Evolutionary conservation across 1,140 invertebrate genomes (phyloP), one percentile per base, ranked within the genome.

Genomic region (Sitobion miscanthi): DNA sequence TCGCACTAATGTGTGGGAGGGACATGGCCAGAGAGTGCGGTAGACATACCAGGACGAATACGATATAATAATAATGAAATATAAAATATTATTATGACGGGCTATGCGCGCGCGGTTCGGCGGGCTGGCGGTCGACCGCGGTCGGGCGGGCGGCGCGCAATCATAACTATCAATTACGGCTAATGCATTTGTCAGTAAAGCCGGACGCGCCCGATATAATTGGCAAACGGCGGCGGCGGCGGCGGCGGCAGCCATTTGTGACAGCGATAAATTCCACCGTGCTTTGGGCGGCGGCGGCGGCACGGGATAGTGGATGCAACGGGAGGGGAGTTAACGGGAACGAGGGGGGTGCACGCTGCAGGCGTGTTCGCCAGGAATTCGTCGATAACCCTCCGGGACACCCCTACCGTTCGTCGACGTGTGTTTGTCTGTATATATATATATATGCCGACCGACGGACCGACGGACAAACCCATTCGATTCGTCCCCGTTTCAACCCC

Each of bases 151-250:
- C 83, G 83, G 83, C 86, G 87, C 49, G 91, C 91, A 92, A 92
- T 92, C 91, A 92, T 92, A 92, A 92, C 91, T 92, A 92, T 92
- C 91, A 92, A 92, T 92, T 92, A 92, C 77, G 47, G 91, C 91
- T 92, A 92, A 92, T 92, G 91, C 91, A 92, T 92, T 90, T 92
- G 62, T 92, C 69, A 38, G 69, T 92, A 54, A 77, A 49, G 57
- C 45, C 77, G 91, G 91, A 92, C 91, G 91, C 91, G 91, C 77
- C 91, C 91, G 91, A 92, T 92, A 83, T 92, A 92, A 92, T 92
- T 90, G 88, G 88, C 52, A 42, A 90, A 90, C 87, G 30, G 83
- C 42, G 77, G 62, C 14, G 62, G 62, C 21, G 54, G 54, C 69
- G 30, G 49, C 38, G 20, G 42, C 45, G 62, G 90, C 90, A 47